Base-by-base conservation (phyloP, 2,113 vertebrate genomes). In the Scytalopus superciliaris region DNA sequence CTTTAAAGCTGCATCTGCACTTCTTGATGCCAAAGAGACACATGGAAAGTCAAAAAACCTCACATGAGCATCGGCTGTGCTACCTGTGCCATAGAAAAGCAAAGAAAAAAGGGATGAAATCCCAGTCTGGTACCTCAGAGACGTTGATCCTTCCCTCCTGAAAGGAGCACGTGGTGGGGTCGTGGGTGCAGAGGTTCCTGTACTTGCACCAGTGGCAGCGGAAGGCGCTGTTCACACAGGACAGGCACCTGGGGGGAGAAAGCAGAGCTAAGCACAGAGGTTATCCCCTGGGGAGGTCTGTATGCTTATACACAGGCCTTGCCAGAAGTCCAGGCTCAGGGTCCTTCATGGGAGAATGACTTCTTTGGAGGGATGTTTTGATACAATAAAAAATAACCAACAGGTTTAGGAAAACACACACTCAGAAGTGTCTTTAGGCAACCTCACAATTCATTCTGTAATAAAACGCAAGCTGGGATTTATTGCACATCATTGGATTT, bases 201-300 rank as follows among this genome's bases (percentile, higher is more conserved):
- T 99, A 99, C 95, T 99, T 99, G 98, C 99, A 99, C 99, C 99
- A 99, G 94, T 99, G 99, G 98, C 99, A 99, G 95, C 98, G 99
- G 98, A 99, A 99, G 56, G 99, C 99, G 42, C 99, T 99, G 97
- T 99, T 99, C 95, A 99, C 99, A 47, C 99, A 99, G 35, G 99
- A 99, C 90, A 99, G 98, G 98, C 99, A 99, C 98, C 99, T 99
- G 97, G 23, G 73, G 82, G 77, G 19, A 64, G 37, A 70, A 30
- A 93, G 44, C 30, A 77, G 23, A 24, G 78, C 74, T 56, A 16
- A 1, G 45, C 86, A 28, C 77, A 33, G 31, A 15, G 16, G 30
- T 33, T 33, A 33, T 16, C 72, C 9, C 77, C 28, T 5, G 3
- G n/a, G 64, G 50, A 47, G 42, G 19, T 4, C 35, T 11, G 2